Evolutionary conservation across 2,888 invertebrate genomes (phyloP), one percentile per base, ranked within the genome.

Genomic region (Brenthis hecate): DNA sequence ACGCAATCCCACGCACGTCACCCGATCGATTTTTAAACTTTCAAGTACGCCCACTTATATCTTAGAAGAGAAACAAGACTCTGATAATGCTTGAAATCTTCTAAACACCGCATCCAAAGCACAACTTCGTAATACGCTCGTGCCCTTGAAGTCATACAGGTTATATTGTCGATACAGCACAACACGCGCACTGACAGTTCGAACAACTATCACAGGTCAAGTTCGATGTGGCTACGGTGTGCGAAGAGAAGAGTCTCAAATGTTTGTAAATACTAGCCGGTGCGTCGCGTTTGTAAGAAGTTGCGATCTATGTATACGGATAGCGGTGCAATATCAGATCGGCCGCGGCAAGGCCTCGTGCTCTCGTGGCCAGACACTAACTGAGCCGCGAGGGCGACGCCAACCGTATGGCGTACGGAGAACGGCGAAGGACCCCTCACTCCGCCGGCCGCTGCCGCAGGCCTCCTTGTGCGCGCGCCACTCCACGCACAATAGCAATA

Each of bases 111-210:
- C 81, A 86, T 83, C 85, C 86, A 86, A 87, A 86, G 81, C 85
- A 86, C 85, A 77, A 83, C 83, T 65, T 81, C 79, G 76, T 76
- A 77, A 81, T 81, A 85, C 83, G 82, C 76, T 80, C 77, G 80
- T 87, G 91, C 88, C 92, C 92, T 92, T 92, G 92, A 91, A 89
- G 87, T 83, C 82, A 85, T 91, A 91, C 89, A 92, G 92, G 92
- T 92, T 91, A 91, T 91, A 91, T 89, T 91, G 91, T 91, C 88
- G 91, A 91, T 91, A 90, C 87, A 91, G 86, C 91, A 91, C 89
- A 91, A 91, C 91, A 92, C 90, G 88, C 90, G 88, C 91, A 90
- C 91, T 90, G 89, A 85, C 89, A 91, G 90, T 86, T 87, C 81
- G 82, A 60, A 83, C 89, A 88, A 91, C 91, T 89, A 89, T 87